phyloP scores from a whole-genome alignment of 2,797 vertebrate genomes.

The Hemitrygon akajei region DNA sequence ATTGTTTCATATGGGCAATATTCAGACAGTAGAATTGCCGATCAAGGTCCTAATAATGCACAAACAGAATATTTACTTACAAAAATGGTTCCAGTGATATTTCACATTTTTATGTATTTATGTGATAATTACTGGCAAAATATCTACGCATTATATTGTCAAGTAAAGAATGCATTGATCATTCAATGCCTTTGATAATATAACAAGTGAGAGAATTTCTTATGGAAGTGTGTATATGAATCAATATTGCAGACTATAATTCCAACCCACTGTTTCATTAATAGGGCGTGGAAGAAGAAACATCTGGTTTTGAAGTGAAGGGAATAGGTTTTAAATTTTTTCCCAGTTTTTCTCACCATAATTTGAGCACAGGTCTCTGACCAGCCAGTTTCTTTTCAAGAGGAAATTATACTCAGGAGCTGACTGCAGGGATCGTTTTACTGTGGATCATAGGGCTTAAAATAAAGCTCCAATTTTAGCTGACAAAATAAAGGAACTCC shows the following conservation, averaged over 20 bases:
- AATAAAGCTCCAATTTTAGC: not conserved
- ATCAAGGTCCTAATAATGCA: not conserved
- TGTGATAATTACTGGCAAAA: no score
- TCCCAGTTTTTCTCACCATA: not conserved
- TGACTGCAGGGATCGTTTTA: not conserved
- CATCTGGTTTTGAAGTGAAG: not conserved
- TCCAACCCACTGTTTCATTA: not conserved
- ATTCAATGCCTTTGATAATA: not conserved
- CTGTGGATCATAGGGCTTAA: not conserved
- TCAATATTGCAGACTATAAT: not conserved
- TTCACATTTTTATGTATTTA: no score
- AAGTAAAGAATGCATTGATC: not conserved
- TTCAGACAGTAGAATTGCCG: not conserved
- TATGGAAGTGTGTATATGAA: not conserved
- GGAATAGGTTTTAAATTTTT: not conserved
- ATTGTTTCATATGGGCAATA: not conserved
- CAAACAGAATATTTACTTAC: no score
- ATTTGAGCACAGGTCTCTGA: not conserved
- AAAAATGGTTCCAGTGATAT: no score
- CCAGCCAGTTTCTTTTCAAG: not conserved
- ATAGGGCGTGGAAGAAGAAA: not conserved
- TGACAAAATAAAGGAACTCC: not conserved
- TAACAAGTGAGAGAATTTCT: not conserved
- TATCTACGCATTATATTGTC: not conserved
- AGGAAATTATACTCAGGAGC: not conserved